phyloP scores from a whole-genome alignment of 2,888 invertebrate genomes.

The Morpho helenor region DNA sequence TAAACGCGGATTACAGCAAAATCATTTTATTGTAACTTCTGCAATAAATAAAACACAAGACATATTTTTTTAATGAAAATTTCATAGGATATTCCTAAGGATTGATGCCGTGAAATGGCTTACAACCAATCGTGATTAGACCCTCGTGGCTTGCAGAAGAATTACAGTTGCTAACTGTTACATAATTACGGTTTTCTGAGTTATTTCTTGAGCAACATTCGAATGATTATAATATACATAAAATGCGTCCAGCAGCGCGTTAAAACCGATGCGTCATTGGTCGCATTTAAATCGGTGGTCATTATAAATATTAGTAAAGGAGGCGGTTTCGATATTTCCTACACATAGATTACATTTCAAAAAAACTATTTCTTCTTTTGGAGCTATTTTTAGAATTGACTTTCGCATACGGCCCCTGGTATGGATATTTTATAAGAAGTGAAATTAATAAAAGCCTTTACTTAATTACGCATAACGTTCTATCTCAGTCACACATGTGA shows the following conservation, averaged over 20 bases:
- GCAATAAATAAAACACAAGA: too few species aligned
- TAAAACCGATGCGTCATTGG: conserved; percentile 75
- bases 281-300: conserved; percentile 57
- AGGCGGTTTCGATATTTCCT: not conserved
- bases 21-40: too few species aligned
- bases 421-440: too few species aligned
- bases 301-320: conserved; percentile 39
- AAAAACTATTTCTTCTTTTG: not conserved
- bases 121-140: not conserved
- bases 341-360: not conserved
- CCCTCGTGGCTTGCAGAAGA: not conserved
- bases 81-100: too few species aligned
- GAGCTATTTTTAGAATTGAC: too few species aligned
- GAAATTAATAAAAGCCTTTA: too few species aligned
- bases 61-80: too few species aligned
- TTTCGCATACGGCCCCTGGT: too few species aligned
- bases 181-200: conserved; percentile 33
- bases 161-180: conserved; percentile 19
- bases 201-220: conserved; percentile 37
- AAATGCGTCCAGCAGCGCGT: conserved; percentile 56
- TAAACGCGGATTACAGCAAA: too few species aligned
- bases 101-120: not conserved
- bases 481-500: too few species aligned
- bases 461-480: too few species aligned
- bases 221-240: conserved; percentile 49